Conservation (phyloP, 2,888 invertebrate genomes). For the Scaeva pyrastri region DNA sequence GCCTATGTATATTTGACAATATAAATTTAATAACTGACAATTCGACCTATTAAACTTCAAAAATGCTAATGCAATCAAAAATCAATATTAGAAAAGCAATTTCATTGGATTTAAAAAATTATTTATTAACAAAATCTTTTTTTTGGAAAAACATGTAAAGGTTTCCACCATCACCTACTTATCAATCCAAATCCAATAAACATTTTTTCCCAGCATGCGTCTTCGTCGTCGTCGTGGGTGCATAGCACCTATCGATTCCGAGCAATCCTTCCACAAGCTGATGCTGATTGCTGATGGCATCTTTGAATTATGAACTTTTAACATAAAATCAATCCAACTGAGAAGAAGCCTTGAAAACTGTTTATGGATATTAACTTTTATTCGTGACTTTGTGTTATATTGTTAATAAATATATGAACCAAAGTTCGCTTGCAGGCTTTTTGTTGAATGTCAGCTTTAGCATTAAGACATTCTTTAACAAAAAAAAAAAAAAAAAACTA, state of each 20-base stretch:
- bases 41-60: too few species aligned
- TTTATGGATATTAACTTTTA: constrained; percentile 14
- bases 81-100: too few species aligned
- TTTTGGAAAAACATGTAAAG: too few species aligned
- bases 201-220: background rate
- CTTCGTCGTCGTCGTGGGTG: too few species aligned
- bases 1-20: too few species aligned
- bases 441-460: constrained; percentile 30
- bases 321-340: background rate
- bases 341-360: constrained; percentile 11
- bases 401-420: constrained; percentile 10
- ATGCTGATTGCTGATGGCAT: too few species aligned
- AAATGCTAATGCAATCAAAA: too few species aligned
- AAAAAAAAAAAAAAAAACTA: constrained; percentile 14
- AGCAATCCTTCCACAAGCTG: background rate
- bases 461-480: background rate
- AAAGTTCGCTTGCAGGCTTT: constrained; percentile 7
- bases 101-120: too few species aligned
- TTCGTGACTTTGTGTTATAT: constrained; percentile 17
- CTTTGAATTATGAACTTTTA: constrained; percentile 9
- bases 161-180: too few species aligned
- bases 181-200: background rate
- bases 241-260: background rate
- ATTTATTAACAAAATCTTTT: too few species aligned
- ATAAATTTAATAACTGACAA: too few species aligned